A percentile compares a stretch with the other conserved stretches of the same genome.
phyloP scores from a whole-genome alignment of 37 sponge, comb jelly and placozoan genomes.

The Cliona cf. orientalis region DNA sequence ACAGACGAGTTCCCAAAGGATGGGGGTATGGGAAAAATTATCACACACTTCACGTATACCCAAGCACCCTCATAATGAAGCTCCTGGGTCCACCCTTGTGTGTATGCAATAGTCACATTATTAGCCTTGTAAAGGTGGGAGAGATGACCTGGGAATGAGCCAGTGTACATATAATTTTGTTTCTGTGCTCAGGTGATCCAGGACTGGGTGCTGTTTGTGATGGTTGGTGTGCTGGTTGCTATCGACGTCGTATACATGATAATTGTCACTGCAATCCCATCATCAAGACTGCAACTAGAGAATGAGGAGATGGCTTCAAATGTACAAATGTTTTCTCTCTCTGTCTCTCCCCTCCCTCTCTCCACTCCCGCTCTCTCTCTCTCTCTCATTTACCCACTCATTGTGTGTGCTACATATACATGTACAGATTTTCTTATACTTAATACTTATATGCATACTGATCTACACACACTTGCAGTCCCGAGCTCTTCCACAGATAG shows the following conservation, averaged over 20 bases:
- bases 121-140: no score
- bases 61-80: no score
- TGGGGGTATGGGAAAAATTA: no score
- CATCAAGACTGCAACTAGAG: constrained; percentile 30
- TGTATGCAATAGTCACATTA: no score
- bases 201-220: constrained; percentile 52
- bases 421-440: neutral
- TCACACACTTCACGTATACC: no score
- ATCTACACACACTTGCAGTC: constrained; percentile 19
- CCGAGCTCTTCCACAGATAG: constrained; percentile 21
- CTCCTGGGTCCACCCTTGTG: no score
- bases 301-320: constrained; percentile 15
- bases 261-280: constrained; percentile 49
- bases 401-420: neutral
- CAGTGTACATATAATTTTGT: no score
- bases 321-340: no score
- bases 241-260: constrained; percentile 51
- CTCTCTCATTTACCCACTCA: neutral
- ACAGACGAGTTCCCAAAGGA: no score
- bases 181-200: constrained; percentile 50
- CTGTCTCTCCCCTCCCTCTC: neutral
- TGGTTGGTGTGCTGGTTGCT: constrained; percentile 44
- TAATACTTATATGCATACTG: neutral
- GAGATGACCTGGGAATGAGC: no score
- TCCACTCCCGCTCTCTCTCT: no score